Evolutionary conservation across 2,113 vertebrate species (phyloP), one percentile per base, ranked within the genome.

Genomic region (Salvelinus fontinalis): DNA sequence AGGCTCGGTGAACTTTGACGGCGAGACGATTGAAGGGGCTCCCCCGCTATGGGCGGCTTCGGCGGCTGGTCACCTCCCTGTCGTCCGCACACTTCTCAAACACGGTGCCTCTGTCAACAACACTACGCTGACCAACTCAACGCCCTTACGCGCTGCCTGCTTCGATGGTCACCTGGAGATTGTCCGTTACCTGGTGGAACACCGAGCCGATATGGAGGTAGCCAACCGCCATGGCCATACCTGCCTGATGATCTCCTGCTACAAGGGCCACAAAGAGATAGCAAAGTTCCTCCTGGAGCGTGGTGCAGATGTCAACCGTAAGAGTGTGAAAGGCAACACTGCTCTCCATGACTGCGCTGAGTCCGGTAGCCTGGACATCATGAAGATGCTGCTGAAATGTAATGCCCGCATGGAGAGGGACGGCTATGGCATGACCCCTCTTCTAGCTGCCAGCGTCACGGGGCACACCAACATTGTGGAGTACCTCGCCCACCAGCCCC

Each of bases 161-260:
- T 99, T 99, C 2, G 97, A 99, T 3, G 97, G 97, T 1, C 97
- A 99, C 90, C 91, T 99, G 81, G 96, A 97, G 20, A 96, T 98
- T 2, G 97, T 98, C 81, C 95, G 95, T 64, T 98, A 98, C 92
- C 84, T 98, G 70, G 96, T 98, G 29, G 97, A 98, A 87, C 95
- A 95, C 16, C 90, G 93, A 4, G 97, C 97, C 0, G 97, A 98
- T 90, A 93, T 98, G 93, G 97, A 98, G 88, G 97, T 99, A 8
- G 97, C 97, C 29, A 98, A 99, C 90, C 90, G 97, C 60, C 97
- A 99, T n/a, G 97, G 97, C 0, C 97, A 99, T 87, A 99, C 97
- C 7, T 99, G 97, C 83, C 90, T 99, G 80, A 99, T 99, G 97
- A 99, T 98, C 79, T 97, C 97, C 1, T 99, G 97, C 84, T 99